Conservation (phyloP, 2,113 vertebrate species). For the Tetraodon nigroviridis region DNA sequence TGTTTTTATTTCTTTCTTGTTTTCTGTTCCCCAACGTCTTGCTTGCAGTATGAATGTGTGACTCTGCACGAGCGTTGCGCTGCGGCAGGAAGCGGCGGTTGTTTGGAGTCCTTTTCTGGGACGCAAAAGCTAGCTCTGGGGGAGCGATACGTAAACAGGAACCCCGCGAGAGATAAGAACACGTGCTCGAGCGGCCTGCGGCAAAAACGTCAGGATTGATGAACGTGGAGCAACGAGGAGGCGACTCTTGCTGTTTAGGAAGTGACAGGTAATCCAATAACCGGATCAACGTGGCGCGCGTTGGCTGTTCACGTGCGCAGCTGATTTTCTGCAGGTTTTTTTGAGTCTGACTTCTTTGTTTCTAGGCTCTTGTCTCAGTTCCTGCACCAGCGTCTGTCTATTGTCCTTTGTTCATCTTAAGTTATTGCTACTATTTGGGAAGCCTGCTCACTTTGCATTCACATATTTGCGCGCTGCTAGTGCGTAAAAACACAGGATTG, state of each 20-base stretch:
- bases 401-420: too few relatives aligned
- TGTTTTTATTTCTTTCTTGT: too few relatives aligned
- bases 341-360: not conserved
- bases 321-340: slow-evolving; percentile 1
- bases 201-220: slow-evolving; percentile 6
- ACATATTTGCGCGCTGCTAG: too few relatives aligned
- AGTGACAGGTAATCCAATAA: not conserved
- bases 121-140: slow-evolving; percentile 21
- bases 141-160: slow-evolving; percentile 58
- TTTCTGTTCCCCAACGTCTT: too few relatives aligned
- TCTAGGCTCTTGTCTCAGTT: not conserved
- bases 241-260: too few relatives aligned
- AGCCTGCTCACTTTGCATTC: too few relatives aligned
- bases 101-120: slow-evolving; percentile 25
- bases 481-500: too few relatives aligned
- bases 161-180: slow-evolving; percentile 24
- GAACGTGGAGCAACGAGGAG: slow-evolving; percentile 24
- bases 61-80: not conserved
- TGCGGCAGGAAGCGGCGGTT: slow-evolving; percentile 15
- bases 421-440: too few relatives aligned
- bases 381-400: too few relatives aligned
- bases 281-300: too few relatives aligned
- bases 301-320: too few relatives aligned
- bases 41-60: too few relatives aligned
- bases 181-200: slow-evolving; percentile 13